These are phyloP conservation scores for Orius insidiosus DNA, from an alignment of 1,140 invertebrate species.

Conservation along the genomic window DNA sequence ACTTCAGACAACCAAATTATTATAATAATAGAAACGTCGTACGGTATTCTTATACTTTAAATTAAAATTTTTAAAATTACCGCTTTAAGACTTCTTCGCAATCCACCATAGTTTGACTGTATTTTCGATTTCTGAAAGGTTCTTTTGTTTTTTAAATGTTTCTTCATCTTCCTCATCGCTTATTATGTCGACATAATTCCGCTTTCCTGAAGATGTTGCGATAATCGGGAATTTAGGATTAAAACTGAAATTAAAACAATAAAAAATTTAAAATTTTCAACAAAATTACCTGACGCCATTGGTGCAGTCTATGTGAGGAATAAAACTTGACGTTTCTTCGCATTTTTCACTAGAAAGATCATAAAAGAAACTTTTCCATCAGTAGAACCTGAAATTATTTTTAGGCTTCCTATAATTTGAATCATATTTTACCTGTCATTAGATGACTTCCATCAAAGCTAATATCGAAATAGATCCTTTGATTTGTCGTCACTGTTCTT, in stretches of 20 bases:
- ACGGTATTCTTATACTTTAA: too few relatives aligned
- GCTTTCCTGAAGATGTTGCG: slow-evolving; percentile 65
- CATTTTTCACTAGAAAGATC: slow-evolving; percentile 32
- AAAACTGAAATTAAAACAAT: slow-evolving; percentile 31
- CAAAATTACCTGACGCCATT: slow-evolving; percentile 47
- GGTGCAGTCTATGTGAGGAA: slow-evolving; percentile 58
- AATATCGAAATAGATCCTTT: slow-evolving; percentile 78
- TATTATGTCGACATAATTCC: slow-evolving; percentile 22
- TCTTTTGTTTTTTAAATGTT: neutral
- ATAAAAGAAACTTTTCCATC: slow-evolving; percentile 55
- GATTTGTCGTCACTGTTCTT: slow-evolving; percentile 70
- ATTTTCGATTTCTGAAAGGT: slow-evolving; percentile 11
- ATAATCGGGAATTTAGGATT: slow-evolving; percentile 61
- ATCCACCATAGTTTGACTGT: slow-evolving; percentile 18
- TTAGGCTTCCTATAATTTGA: too few relatives aligned
- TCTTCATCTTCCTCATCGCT: slow-evolving; percentile 15
- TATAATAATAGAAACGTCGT: too few relatives aligned
- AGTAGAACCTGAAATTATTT: slow-evolving; percentile 37
- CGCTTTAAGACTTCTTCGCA: neutral
- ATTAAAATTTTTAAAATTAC: too few relatives aligned
- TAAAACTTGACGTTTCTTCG: slow-evolving; percentile 33
- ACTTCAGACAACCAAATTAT: too few relatives aligned
- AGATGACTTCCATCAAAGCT: slow-evolving; percentile 47
- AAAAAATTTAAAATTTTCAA: too few relatives aligned
- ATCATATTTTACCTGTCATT: slow-evolving; percentile 35